Conservation (phyloP, 2,888 invertebrate genomes). For the Keiferia lycopersicella region DNA sequence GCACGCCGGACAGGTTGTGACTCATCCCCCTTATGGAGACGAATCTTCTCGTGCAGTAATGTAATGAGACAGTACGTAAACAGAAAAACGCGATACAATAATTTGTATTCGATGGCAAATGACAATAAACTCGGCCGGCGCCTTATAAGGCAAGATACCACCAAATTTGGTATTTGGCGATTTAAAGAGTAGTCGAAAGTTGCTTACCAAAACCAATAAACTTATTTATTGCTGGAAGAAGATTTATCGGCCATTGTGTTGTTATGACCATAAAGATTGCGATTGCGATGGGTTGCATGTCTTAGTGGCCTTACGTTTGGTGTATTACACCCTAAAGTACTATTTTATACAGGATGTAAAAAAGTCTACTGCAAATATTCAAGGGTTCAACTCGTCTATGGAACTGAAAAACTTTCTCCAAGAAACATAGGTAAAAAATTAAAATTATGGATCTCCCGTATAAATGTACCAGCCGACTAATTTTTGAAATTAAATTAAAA, state of each 20-base stretch:
- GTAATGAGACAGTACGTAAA: conserved; percentile 41
- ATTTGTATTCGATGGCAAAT: conserved; percentile 54
- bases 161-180: conserved; percentile 51
- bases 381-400: no score
- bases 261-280: conserved; percentile 28
- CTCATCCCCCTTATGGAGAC: conserved; percentile 50
- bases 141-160: conserved; percentile 49
- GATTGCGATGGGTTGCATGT: conserved; percentile 16
- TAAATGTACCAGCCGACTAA: no score
- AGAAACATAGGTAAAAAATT: no score
- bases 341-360: no score
- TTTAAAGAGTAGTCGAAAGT: conserved; percentile 43
- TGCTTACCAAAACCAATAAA: conserved; percentile 46
- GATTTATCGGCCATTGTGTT: conserved; percentile 57
- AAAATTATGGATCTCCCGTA: no score
- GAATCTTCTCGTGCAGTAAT: conserved; percentile 35
- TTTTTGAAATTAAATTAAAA: no score
- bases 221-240: conserved; percentile 47
- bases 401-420: no score
- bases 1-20: conserved; percentile 39
- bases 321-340: no score
- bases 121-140: conserved; percentile 49
- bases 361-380: no score
- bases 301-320: neutral
- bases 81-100: conserved; percentile 44